Conservation (phyloP, 2,888 invertebrate genomes). For the Plebejus anna region DNA sequence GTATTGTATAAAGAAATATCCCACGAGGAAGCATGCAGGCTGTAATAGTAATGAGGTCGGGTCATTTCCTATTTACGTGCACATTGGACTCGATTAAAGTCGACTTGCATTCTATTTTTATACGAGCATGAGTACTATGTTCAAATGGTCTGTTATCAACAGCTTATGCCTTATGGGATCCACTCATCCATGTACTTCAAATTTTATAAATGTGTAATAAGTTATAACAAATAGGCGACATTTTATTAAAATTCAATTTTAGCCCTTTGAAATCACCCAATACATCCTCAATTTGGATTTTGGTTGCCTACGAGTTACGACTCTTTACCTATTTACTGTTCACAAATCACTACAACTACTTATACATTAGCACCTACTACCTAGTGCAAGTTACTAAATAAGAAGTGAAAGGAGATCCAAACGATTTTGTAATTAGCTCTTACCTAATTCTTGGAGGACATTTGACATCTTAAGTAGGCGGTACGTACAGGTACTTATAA, state of each 20-base stretch:
- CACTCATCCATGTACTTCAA: not conserved
- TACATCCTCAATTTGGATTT: too few relatives aligned
- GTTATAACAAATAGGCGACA: too few relatives aligned
- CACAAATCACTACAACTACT: too few relatives aligned
- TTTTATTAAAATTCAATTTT: too few relatives aligned
- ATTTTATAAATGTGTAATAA: too few relatives aligned
- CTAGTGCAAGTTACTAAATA: not conserved
- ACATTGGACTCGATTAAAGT: constrained; percentile 22
- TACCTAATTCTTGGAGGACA: not conserved
- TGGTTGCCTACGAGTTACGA: too few relatives aligned
- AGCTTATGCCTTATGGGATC: not conserved
- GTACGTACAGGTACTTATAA: not conserved
- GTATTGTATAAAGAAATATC: not conserved
- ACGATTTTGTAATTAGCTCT: constrained; percentile 4
- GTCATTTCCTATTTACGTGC: constrained; percentile 27
- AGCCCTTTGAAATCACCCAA: too few relatives aligned
- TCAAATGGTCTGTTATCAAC: not conserved
- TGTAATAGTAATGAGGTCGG: constrained; percentile 26
- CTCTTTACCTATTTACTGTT: not conserved
- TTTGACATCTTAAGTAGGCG: not conserved
- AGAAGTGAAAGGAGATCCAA: constrained; percentile 7
- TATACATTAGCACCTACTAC: not conserved
- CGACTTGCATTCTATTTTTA: constrained; percentile 26
- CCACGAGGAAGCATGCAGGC: constrained; percentile 3
- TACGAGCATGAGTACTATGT: constrained; percentile 1